Evolutionary conservation across 2,797 vertebrate genomes (phyloP), one percentile per base, ranked within the genome.

Genomic region (Cyprinodon diabolis): DNA sequence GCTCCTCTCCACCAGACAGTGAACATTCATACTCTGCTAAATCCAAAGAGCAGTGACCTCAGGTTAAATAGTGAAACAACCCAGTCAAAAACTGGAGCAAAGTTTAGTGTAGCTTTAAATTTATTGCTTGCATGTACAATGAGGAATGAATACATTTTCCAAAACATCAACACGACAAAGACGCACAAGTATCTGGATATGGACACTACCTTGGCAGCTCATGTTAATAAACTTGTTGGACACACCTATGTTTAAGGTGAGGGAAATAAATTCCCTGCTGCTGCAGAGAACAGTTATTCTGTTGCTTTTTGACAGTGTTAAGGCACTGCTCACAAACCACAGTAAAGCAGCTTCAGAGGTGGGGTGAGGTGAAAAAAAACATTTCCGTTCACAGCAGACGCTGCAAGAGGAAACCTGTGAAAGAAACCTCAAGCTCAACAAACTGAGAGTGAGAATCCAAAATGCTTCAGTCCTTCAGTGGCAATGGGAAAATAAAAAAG

Each of bases 311-410:
- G 55, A 68, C 54, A 62, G 47, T 76, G 62, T 89, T 45, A 91
- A 92, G 91, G 91, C 88, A 90, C 85, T 79, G 86, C 81, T 82
- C 55, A 81, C 68, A 65, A 75, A 77, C 35, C 54, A 73, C 43
- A 21, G 45, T 21, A 30, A 47, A 23, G 23, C 23, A 72, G 9
- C 30, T 37, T 13, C 4, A 21, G 63, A 37, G 12, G 55, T 2
- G 2, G n/a, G 43, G 70, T 1, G 23, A 47, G 71, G 43, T 10
- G 3, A 63, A 71, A 65, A 11, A 63, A 65, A 4, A 37, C 11
- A 0, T 54, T 68, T 71, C 77, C 25, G 10, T 13, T 19, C 45
- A n/a, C 66, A 17, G 17, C 1, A 14, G 56, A 69, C 5, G 6
- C 21, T 13, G 1, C 12, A 21, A 30, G 7, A 45, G 35, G 5